These are phyloP conservation scores for Lysandra bellargus DNA, from an alignment of 2,888 invertebrate species.

Conservation along the genomic window DNA sequence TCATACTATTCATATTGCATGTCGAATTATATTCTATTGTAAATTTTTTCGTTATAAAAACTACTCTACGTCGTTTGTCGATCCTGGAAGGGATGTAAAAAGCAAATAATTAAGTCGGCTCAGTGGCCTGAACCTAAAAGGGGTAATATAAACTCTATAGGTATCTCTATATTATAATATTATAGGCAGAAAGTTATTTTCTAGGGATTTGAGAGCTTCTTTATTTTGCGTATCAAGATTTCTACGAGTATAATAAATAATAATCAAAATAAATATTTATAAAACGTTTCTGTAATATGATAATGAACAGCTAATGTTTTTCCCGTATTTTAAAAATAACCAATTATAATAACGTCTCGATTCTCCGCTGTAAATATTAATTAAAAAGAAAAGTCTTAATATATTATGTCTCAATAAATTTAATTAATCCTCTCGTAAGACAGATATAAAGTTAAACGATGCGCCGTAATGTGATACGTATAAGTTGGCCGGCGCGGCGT, in stretches of 20 bases:
- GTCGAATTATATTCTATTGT: neutral
- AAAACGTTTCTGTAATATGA: too few species aligned
- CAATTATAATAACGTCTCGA: neutral
- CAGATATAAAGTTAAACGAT: constrained; percentile 1
- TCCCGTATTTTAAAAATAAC: neutral
- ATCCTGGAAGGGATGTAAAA: neutral
- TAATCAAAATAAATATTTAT: too few species aligned
- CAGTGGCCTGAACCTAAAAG: too few species aligned
- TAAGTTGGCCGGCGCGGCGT: constrained; percentile 31
- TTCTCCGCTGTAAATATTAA: constrained; percentile 13
- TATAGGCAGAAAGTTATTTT: too few species aligned
- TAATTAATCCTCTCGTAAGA: neutral
- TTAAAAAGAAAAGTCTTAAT: constrained; percentile 31
- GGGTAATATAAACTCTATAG: too few species aligned
- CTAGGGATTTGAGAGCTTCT: too few species aligned
- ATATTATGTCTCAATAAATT: constrained; percentile 9
- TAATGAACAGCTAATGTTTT: neutral
- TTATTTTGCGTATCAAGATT: too few species aligned
- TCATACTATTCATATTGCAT: neutral
- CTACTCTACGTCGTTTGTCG: neutral
- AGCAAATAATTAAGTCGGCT: too few species aligned
- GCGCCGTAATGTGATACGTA: neutral
- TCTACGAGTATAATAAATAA: too few species aligned
- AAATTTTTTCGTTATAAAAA: neutral
- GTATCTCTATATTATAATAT: too few species aligned